Evolutionary conservation across 2,797 vertebrate genomes (phyloP).

Genomic region (Emydoidea blandingii): DNA sequence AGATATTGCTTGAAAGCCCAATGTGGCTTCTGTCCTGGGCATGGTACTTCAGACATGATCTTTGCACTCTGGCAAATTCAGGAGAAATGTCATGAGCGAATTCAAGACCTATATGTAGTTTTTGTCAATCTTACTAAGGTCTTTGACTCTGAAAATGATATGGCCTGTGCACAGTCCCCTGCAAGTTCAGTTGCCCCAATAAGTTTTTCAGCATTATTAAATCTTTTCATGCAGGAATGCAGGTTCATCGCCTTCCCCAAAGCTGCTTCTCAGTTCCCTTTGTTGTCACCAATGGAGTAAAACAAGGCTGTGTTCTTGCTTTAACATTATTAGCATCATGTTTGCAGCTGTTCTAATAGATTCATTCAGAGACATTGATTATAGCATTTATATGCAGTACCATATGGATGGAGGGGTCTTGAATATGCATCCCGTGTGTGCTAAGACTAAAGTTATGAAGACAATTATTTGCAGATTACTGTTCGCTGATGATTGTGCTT

Average conservation of each 20-base stretch:
- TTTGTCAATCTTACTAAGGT: background rate
- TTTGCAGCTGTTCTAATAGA: background rate
- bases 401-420: background rate
- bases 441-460: background rate
- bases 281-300: background rate
- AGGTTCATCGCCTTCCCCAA: background rate
- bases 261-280: background rate
- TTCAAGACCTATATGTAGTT: background rate
- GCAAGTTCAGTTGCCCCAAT: background rate
- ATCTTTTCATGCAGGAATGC: background rate
- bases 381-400: background rate
- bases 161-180: background rate
- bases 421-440: background rate
- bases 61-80: background rate
- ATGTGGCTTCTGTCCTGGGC: background rate
- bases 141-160: background rate
- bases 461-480: background rate
- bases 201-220: background rate
- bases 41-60: background rate
- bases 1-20: background rate
- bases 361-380: background rate
- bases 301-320: background rate
- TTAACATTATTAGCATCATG: background rate
- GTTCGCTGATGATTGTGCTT: background rate
- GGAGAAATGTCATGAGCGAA: background rate